Conservation (phyloP, 2,888 invertebrate genomes). For the Machimus rusticus region DNA sequence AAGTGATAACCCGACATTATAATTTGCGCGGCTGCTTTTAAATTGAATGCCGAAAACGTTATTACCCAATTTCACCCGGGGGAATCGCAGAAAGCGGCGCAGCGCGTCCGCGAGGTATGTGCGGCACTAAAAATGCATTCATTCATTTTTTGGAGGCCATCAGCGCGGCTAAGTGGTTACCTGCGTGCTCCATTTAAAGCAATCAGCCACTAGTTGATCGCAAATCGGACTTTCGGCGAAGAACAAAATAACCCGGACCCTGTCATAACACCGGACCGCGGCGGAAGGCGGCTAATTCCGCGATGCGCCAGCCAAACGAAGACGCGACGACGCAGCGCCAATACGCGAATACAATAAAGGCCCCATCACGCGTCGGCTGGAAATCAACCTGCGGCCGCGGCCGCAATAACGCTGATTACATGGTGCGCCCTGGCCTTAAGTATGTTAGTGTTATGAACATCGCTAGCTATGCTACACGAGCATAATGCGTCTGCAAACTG, state of each 20-base stretch:
- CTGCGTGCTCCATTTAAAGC: not conserved
- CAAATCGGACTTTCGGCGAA: slow-evolving; percentile 30
- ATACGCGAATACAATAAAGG: slow-evolving; percentile 25
- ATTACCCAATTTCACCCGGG: not conserved
- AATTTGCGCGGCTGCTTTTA: not conserved
- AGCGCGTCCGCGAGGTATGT: not conserved
- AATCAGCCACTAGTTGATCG: not conserved
- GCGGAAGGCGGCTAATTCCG: not conserved
- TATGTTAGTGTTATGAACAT: slow-evolving; percentile 35
- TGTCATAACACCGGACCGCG: not conserved
- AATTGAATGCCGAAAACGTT: not conserved
- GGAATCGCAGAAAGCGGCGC: not conserved
- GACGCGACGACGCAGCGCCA: too few relatives aligned
- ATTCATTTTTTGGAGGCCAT: not conserved
- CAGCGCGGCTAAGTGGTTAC: not conserved
- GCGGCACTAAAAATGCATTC: not conserved
- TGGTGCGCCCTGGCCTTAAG: slow-evolving; percentile 17
- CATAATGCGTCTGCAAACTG: slow-evolving; percentile 13
- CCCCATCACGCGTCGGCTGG: slow-evolving; percentile 33
- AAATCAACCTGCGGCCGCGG: slow-evolving; percentile 43
- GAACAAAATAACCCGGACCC: slow-evolving; percentile 2
- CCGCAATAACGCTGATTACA: slow-evolving; percentile 36
- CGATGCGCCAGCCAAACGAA: not conserved
- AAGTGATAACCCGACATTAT: not conserved
- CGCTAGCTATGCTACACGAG: not conserved